Conservation (phyloP, 1,140 invertebrate genomes). For the Drosophila biarmipes region DNA sequence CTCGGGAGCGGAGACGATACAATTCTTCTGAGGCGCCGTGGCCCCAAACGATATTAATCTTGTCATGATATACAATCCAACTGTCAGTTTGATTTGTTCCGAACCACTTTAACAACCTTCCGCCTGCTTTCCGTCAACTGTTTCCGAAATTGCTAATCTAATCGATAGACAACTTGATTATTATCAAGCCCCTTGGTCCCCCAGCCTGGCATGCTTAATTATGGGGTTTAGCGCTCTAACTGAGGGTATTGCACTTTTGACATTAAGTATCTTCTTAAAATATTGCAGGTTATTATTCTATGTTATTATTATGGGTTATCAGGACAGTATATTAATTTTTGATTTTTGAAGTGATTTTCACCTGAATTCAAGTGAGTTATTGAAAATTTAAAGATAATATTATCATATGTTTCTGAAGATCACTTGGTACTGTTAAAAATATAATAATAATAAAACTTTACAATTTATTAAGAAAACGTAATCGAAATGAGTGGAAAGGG, state of each 20-base stretch:
- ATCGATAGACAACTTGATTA: constrained; percentile 49
- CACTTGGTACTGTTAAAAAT: too few relatives aligned
- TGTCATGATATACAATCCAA: constrained; percentile 60
- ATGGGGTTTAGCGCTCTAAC: constrained; percentile 11
- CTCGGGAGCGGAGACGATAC: constrained; percentile 16
- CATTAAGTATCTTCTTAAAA: background rate
- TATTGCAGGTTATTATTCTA: background rate
- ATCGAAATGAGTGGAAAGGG: background rate
- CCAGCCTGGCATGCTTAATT: constrained; percentile 16
- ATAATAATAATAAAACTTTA: too few relatives aligned
- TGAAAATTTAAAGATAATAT: too few relatives aligned
- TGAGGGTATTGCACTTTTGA: background rate
- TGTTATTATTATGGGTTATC: background rate
- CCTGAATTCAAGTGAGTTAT: too few relatives aligned
- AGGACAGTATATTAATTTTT: background rate
- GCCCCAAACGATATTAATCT: constrained; percentile 63
- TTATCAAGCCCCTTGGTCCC: constrained; percentile 43
- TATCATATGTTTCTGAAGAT: too few relatives aligned
- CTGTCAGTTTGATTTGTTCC: constrained; percentile 48
- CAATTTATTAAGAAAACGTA: background rate
- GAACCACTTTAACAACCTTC: constrained; percentile 2
- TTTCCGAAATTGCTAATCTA: constrained; percentile 67
- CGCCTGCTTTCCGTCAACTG: constrained; percentile 4
- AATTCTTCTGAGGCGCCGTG: constrained; percentile 31
- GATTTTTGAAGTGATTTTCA: too few relatives aligned